phyloP scores from a whole-genome alignment of 2,113 vertebrate species.

The Martes martes region DNA sequence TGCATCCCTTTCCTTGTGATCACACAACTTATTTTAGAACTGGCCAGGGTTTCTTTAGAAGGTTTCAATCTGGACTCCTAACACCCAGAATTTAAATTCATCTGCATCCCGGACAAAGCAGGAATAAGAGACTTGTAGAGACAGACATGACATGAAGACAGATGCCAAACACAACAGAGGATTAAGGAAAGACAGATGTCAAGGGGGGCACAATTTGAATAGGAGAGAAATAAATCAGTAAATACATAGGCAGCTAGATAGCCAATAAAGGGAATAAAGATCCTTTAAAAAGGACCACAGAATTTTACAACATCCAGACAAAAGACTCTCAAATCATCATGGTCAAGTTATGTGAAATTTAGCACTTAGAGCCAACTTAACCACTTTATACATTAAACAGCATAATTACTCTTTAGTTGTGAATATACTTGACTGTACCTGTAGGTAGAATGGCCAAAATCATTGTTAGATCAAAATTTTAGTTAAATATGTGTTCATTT shows the following conservation, averaged over 20 bases:
- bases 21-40: constrained; percentile 62
- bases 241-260: neutral
- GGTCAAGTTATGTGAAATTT: neutral
- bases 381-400: neutral
- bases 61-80: constrained; percentile 37
- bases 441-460: neutral
- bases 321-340: neutral
- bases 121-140: neutral
- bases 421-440: neutral
- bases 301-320: neutral
- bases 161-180: neutral
- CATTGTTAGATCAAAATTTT: neutral
- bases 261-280: neutral
- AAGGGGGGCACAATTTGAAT: neutral
- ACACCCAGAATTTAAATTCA: constrained; percentile 18
- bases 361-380: neutral
- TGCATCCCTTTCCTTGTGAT: constrained; percentile 24
- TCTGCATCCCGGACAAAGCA: neutral
- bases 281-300: neutral
- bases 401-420: neutral
- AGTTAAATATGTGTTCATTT: neutral
- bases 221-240: neutral
- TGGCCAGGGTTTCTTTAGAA: constrained; percentile 48
- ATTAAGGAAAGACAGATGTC: neutral
- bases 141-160: neutral